Conservation (phyloP, 1,140 invertebrate genomes). For the Bombus pascuorum region DNA sequence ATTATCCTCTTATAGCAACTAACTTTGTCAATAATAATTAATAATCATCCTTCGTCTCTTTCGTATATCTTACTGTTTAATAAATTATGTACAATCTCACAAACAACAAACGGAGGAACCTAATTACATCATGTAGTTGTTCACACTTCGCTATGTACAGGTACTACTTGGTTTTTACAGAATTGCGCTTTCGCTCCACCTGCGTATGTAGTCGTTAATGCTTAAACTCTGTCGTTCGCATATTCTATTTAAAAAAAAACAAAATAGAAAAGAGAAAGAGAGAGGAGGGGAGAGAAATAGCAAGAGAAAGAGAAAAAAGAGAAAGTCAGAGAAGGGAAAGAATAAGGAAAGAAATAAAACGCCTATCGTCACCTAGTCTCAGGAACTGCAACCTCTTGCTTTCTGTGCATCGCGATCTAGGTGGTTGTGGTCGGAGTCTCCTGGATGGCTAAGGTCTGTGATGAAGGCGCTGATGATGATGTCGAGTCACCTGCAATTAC, state of each 20-base stretch:
- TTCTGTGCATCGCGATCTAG: slow-evolving; percentile 64
- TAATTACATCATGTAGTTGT: slow-evolving; percentile 82
- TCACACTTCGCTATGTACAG: slow-evolving; percentile 82
- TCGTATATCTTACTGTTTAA: slow-evolving; percentile 77
- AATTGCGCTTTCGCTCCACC: slow-evolving; percentile 57
- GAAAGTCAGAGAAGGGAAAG: slow-evolving; percentile 14
- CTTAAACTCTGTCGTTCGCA: slow-evolving; percentile 54
- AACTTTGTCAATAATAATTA: slow-evolving; percentile 80
- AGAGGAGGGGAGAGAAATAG: neutral
- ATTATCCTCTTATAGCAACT: slow-evolving; percentile 73
- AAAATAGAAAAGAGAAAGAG: slow-evolving; percentile 19
- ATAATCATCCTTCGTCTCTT: slow-evolving; percentile 70
- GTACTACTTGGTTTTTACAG: slow-evolving; percentile 79
- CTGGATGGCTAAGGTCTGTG: slow-evolving; percentile 71
- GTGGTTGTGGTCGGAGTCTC: slow-evolving; percentile 74
- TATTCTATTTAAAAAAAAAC: slow-evolving; percentile 58
- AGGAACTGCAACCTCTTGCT: slow-evolving; percentile 76
- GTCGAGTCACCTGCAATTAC: slow-evolving; percentile 74
- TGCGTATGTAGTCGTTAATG: slow-evolving; percentile 52
- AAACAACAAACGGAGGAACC: slow-evolving; percentile 83
- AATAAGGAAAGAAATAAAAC: slow-evolving; percentile 52
- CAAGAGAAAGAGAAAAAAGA: slow-evolving; percentile 55
- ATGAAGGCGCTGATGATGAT: slow-evolving; percentile 72
- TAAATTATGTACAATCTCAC: slow-evolving; percentile 83
- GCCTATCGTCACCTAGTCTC: slow-evolving; percentile 74